Evolutionary conservation across 2,797 vertebrate genomes (phyloP), one percentile per base, ranked within the genome.

Genomic region (Capromys pilorides): DNA sequence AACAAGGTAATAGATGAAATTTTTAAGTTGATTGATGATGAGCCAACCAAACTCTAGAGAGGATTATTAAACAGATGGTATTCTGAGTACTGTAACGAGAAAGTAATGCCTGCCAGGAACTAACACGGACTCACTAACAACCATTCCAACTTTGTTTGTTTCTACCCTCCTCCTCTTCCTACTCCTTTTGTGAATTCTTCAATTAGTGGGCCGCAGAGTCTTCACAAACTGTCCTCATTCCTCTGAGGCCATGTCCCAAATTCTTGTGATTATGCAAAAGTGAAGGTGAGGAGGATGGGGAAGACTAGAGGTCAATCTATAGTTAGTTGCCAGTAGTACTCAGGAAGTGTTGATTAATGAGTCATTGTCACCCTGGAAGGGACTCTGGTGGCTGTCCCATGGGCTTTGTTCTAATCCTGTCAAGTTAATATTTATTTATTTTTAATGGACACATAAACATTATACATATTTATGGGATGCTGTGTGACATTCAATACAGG

Each of bases 21-120:
- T 90, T 77, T 89, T n/a, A 71, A 36, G 86, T 90, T 97, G 93
- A 89, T 79, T 94, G 84, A 91, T 94, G 84, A 91, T 1, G 0
- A 91, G 66, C 91, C 95, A 96, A 93, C 81, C 88, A 67, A 94
- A 95, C 51, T 91, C 78, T 86, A 95, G 71, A 79, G 9, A 18
- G 51, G 89, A 96, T 91, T 95, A 94, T 77, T 94, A 88, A 95
- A 85, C 95, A 97, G 91, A 91, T 94, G 94, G 91, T 87, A 94
- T 88, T 90, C 92, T 89, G 93, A 91, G 87, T n/a, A 83, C n/a
- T 95, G 86, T 31, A 87, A 62, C 92, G 93, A 85, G 73, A 75
- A 95, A 90, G 62, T 24, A 75, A 33, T 41, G n/a, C 80, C 89
- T 82, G 95, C 94, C 91, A 95, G 87, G 49, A 89, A 33, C 22